Conservation (phyloP, 2,113 vertebrate genomes). For the Sylvietta virens region DNA sequence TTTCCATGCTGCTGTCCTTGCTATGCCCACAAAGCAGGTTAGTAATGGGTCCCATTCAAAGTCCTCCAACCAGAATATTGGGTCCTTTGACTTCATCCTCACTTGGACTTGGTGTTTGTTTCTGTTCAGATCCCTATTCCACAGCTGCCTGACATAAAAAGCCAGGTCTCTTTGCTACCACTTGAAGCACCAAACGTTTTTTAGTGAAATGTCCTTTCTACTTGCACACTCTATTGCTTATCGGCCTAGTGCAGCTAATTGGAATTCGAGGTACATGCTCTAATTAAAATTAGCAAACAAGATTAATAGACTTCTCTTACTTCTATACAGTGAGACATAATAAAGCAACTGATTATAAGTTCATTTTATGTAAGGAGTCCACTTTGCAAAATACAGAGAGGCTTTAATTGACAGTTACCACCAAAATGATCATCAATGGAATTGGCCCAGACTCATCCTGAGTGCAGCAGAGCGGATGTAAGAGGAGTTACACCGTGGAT, state of each 20-base stretch:
- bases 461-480: background rate
- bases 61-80: background rate
- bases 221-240: background rate
- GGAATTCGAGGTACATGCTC: background rate
- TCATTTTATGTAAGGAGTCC: background rate
- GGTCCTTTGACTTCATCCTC: background rate
- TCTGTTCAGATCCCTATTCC: background rate
- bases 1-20: background rate
- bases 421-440: background rate
- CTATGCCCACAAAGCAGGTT: background rate
- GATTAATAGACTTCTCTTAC: slow-evolving; percentile 45
- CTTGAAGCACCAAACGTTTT: background rate
- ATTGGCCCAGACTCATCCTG: background rate
- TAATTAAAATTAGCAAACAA: slow-evolving; percentile 48
- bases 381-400: background rate
- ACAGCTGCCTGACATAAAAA: background rate
- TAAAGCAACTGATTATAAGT: slow-evolving; percentile 5
- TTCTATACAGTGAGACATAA: background rate
- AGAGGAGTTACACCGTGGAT: background rate
- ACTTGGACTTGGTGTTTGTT: background rate
- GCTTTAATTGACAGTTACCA: slow-evolving; percentile 30
- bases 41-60: background rate
- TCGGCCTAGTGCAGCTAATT: background rate
- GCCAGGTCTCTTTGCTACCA: background rate
- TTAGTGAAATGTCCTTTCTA: background rate